Conservation (phyloP, 2,113 vertebrate genomes). For the Rhinoptilus africanus region DNA sequence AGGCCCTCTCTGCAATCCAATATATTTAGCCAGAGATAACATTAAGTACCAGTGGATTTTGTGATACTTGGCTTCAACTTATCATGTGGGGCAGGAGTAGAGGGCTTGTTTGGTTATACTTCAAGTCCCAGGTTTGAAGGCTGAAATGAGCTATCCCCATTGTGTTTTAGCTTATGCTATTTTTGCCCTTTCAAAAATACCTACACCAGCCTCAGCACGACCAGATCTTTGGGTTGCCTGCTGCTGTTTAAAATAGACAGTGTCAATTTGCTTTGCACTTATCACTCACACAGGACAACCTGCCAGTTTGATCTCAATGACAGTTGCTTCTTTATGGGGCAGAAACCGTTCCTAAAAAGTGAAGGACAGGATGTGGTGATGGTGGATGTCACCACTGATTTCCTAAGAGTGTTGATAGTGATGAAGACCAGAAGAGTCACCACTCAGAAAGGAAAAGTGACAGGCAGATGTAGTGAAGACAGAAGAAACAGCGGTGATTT, state of each 20-base stretch:
- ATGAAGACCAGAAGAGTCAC: slow-evolving; percentile 1
- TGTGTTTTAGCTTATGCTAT: neutral
- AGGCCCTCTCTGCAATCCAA: neutral
- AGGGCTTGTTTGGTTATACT: neutral
- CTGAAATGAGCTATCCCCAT: neutral
- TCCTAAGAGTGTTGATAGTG: neutral
- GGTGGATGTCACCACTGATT: slow-evolving; percentile 7
- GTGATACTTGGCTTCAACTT: neutral
- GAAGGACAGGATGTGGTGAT: neutral
- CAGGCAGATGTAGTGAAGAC: neutral
- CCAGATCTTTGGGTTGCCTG: neutral
- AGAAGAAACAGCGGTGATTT: neutral
- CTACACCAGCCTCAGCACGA: neutral
- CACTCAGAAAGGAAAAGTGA: neutral
- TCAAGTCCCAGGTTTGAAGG: neutral
- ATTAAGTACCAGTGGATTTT: neutral
- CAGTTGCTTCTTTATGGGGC: neutral
- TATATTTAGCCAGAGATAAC: neutral
- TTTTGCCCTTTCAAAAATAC: neutral
- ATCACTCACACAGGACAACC: slow-evolving; percentile 6
- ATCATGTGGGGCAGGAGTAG: neutral
- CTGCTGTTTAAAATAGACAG: neutral
- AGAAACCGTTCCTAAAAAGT: neutral
- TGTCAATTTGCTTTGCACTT: neutral
- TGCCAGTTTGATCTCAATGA: neutral